Conservation (phyloP, 2,888 invertebrate genomes). For the Actias luna region DNA sequence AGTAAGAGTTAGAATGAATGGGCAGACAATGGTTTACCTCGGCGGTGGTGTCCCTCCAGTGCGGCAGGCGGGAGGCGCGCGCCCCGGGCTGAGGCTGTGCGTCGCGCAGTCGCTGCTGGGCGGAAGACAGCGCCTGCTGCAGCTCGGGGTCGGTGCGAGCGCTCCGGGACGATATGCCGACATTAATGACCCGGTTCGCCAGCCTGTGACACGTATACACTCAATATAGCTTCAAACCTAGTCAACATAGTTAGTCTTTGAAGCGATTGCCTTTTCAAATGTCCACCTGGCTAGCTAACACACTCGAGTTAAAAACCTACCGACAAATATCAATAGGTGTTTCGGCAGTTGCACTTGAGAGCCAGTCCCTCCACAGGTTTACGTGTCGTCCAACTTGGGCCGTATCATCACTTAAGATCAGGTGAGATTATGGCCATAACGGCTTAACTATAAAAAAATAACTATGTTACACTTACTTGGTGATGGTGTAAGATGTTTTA, state of each 20-base stretch:
- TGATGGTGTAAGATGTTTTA: constrained; percentile 51
- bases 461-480: constrained; percentile 49
- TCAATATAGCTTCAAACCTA: no score
- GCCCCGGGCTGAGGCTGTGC: constrained; percentile 90
- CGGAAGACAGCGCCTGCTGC: constrained; percentile 89
- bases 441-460: no score
- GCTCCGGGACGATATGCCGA: constrained; percentile 87
- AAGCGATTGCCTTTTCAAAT: no score
- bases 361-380: no score
- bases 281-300: no score
- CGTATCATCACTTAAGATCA: no score
- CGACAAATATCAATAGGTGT: no score
- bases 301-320: no score
- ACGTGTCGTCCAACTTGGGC: no score
- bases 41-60: constrained; percentile 86
- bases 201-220: constrained; percentile 76
- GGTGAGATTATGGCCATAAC: no score
- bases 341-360: no score
- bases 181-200: constrained; percentile 95
- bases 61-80: constrained; percentile 84
- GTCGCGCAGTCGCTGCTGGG: constrained; percentile 88
- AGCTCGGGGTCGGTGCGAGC: constrained; percentile 91
- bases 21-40: constrained; percentile 37
- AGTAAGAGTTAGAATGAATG: background rate
- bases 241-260: no score